Percentiles rank a stretch among this genome's conserved stretches.
Evolutionary conservation across 37 sponge, comb jelly and placozoan species (phyloP).

Genomic region (Chondrosia reniformis): DNA sequence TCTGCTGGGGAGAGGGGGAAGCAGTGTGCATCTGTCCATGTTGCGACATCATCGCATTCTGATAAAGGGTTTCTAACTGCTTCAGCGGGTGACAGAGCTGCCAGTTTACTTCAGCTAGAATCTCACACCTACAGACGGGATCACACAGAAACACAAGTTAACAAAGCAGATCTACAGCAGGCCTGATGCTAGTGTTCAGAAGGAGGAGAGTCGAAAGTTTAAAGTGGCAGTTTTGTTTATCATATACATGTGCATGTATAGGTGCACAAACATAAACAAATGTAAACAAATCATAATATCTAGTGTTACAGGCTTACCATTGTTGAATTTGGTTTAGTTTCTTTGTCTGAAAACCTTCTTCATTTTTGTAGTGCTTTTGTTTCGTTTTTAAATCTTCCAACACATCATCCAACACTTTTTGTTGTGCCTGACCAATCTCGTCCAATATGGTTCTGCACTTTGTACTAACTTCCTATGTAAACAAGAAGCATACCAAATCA

Average conservation of each 20-base stretch:
- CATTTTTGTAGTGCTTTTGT: slow-evolving; percentile 11
- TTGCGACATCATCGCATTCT: background rate
- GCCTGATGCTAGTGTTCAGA: background rate
- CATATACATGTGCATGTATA: background rate
- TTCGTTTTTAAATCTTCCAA: slow-evolving; percentile 3
- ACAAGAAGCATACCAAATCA: too few species aligned
- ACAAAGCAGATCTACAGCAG: background rate
- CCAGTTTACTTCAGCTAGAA: slow-evolving; percentile 80
- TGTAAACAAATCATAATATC: too few species aligned
- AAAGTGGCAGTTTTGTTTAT: background rate
- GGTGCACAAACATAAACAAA: too few species aligned
- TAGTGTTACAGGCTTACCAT: background rate
- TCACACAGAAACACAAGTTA: background rate
- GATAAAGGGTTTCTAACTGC: slow-evolving; percentile 37
- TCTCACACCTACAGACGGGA: slow-evolving; percentile 64
- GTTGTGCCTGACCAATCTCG: background rate
- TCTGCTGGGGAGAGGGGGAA: background rate
- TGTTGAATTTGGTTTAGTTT: slow-evolving; percentile 6
- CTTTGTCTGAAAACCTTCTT: background rate
- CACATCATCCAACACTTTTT: slow-evolving; percentile 7
- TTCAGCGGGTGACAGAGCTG: slow-evolving; percentile 48
- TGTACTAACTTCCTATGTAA: background rate
- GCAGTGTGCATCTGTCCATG: background rate
- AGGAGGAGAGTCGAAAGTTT: background rate
- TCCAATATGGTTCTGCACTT: background rate